Evolutionary conservation across 2,888 invertebrate genomes (phyloP), one percentile per base, ranked within the genome.

Genomic region (Tenthredo distinguenda): DNA sequence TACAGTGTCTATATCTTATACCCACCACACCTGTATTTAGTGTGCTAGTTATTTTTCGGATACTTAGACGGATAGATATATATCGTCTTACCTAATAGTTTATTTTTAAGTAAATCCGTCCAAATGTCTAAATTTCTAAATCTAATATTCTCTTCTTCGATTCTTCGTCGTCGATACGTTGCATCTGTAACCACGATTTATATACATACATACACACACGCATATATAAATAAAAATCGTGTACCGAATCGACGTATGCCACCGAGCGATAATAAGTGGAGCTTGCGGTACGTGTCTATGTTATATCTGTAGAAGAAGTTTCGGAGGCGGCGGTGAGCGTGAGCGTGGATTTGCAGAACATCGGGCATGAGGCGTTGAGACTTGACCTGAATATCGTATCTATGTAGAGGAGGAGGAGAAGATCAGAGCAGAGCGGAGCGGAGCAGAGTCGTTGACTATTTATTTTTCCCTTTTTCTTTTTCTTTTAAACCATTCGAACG

Each of bases 301-400:
- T n/a, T 62, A 62, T 58, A 58, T 58, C 18, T 58, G n/a, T 62
- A 62, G 6, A n/a, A 62, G 7, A 26, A 62, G 62, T 62, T 62
- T 62, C 26, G 62, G 9, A 26, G 10, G 62, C 10, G 62, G 21
- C 9, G 26, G 62, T 62, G 62, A 62, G 26, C 10, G 12, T 10
- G 31, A 62, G 21, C 26, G 18, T 55, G 58, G 26, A 26, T 26
- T 26, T 18, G 26, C 2, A 26, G 47, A 47, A 47, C 47, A 47
- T 47, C 47, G 9, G 9, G 21, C 26, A 26, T 21, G 62, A 62
- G 26, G 62, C 21, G 62, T 9, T 6, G 68, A 68, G 34, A 68
- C 68, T 68, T 68, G 68, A 68, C 68, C 68, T 68, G 68, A 34
- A 68, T 68, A 68, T 62, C 68, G 31, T 68, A 68, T 68, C 68